A percentile compares a stretch with the other conserved stretches of the same genome.
These are phyloP conservation scores for Corythaixoides concolor DNA, from an alignment of 2,113 vertebrate genomes.

Conservation along the genomic window DNA sequence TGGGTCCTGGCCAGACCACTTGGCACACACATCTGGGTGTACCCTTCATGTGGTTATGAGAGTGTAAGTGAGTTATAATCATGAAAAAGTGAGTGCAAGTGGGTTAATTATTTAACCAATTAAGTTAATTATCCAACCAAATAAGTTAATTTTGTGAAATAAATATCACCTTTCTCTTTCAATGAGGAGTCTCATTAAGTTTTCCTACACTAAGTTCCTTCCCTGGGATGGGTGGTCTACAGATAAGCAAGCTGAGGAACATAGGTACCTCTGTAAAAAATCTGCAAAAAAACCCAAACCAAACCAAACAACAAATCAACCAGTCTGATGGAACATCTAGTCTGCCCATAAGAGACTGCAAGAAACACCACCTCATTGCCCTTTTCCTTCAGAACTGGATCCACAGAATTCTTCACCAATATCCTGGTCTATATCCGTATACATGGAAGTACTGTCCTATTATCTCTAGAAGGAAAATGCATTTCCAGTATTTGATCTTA, in stretches of 20 bases:
- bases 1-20: background rate
- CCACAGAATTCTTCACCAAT: background rate
- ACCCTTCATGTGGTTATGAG: background rate
- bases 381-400: background rate
- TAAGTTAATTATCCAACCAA: background rate
- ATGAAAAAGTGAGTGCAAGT: background rate
- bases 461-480: background rate
- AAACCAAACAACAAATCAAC: background rate
- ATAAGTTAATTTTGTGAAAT: background rate
- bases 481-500: background rate
- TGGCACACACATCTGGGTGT: background rate
- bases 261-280: background rate
- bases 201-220: background rate
- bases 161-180: background rate
- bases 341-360: background rate
- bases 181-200: background rate
- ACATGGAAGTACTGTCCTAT: background rate
- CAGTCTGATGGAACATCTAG: background rate
- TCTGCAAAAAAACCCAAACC: no score
- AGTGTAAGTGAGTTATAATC: background rate
- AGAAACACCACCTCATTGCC: background rate
- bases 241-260: background rate
- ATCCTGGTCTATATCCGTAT: background rate
- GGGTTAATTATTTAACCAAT: background rate
- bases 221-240: background rate